Conservation (phyloP, 2,113 vertebrate genomes). For the Phycodurus eques region DNA sequence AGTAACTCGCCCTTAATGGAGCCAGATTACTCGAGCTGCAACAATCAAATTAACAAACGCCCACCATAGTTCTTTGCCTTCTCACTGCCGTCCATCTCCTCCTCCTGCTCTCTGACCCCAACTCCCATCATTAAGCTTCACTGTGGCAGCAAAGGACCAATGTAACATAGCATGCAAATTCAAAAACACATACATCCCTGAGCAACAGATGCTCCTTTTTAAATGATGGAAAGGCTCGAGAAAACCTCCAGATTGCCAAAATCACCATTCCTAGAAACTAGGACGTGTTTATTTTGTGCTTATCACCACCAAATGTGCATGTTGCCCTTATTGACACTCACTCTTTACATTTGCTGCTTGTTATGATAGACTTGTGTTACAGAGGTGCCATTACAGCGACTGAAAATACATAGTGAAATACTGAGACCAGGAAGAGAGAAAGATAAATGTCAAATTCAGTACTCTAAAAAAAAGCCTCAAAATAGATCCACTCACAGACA, state of each 20-base stretch:
- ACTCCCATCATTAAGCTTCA: conserved; percentile 25
- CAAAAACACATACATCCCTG: conserved; percentile 15
- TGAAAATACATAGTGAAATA: conserved; percentile 22
- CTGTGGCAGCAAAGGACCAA: conserved; percentile 20
- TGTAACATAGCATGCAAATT: conserved; percentile 7
- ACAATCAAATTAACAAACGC: conserved; percentile 42
- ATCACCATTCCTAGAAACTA: neutral
- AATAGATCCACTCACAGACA: conserved; percentile 23
- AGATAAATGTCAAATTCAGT: conserved; percentile 15
- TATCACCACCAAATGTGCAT: neutral
- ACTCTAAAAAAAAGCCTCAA: conserved; percentile 8
- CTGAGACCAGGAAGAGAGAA: neutral
- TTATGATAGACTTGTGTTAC: conserved; percentile 8
- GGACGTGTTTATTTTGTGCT: neutral
- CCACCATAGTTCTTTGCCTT: conserved; percentile 18
- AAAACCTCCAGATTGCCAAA: neutral
- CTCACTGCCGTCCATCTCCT: conserved; percentile 36
- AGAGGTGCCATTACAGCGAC: conserved; percentile 12
- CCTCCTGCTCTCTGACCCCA: neutral
- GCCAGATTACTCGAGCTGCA: conserved; percentile 46
- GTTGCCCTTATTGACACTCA: conserved; percentile 11
- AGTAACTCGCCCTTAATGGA: conserved; percentile 58
- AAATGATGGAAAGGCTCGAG: conserved; percentile 6
- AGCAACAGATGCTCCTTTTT: conserved; percentile 58
- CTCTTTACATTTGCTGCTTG: conserved; percentile 17